Conservation (phyloP, 2,797 vertebrate genomes). For the Leuciscus waleckii region DNA sequence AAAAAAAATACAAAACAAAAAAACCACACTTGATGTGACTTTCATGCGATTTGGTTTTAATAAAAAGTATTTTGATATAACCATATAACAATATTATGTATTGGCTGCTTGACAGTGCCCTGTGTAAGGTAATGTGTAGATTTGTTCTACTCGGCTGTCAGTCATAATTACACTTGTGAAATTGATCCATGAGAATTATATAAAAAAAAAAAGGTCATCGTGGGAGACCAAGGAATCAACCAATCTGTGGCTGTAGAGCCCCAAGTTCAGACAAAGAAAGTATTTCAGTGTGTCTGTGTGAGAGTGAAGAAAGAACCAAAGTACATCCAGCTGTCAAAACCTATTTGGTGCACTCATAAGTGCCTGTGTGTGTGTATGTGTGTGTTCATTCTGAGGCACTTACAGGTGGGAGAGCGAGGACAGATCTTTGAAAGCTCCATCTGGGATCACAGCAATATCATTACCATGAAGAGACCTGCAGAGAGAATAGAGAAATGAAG, state of each 20-base stretch:
- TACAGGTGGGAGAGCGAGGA: slow-evolving; percentile 94
- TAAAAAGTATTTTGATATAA: not conserved
- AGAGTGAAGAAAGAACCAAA: slow-evolving; percentile 31
- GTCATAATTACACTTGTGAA: slow-evolving; percentile 49
- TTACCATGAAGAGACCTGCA: slow-evolving; percentile 96
- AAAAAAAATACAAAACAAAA: not conserved
- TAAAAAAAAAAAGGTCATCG: slow-evolving; percentile 38
- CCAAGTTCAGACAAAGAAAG: slow-evolving; percentile 37
- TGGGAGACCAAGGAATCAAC: slow-evolving; percentile 19
- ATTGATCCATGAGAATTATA: slow-evolving; percentile 28
- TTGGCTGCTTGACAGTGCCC: not conserved
- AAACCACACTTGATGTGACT: not conserved
- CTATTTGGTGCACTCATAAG: slow-evolving; percentile 34
- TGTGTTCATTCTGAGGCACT: slow-evolving; percentile 70
- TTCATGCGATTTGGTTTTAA: slow-evolving; percentile 2
- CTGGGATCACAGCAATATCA: slow-evolving; percentile 94
- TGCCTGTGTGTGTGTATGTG: slow-evolving; percentile 36
- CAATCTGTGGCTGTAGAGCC: slow-evolving; percentile 19
- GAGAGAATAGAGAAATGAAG: slow-evolving; percentile 40
- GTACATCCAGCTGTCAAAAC: slow-evolving; percentile 44
- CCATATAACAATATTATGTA: not conserved
- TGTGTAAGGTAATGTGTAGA: not conserved
- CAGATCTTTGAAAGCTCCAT: slow-evolving; percentile 95
- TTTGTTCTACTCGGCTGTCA: slow-evolving; percentile 33
- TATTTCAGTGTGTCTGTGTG: slow-evolving; percentile 33